A percentile compares a stretch with the other conserved stretches of the same genome.
Conservation (phyloP, 2,113 vertebrate genomes). For the Pangasianodon gigas region DNA sequence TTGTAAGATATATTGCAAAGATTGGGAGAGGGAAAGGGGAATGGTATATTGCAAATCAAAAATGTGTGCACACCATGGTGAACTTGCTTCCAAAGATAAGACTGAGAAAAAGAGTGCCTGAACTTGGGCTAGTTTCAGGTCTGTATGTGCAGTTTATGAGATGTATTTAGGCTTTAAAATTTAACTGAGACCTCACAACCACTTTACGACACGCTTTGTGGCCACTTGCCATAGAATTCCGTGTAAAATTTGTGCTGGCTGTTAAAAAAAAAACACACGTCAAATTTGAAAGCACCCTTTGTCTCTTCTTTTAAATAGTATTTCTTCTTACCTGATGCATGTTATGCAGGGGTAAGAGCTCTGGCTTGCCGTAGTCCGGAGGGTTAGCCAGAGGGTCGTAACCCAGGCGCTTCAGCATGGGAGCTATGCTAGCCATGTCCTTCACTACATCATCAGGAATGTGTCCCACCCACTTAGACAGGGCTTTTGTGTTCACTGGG, state of each 20-base stretch:
- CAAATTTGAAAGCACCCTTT: not conserved
- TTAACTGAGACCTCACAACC: not conserved
- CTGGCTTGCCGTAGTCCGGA: constrained; percentile 79
- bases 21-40: no score
- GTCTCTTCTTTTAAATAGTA: not conserved
- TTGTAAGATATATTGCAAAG: no score
- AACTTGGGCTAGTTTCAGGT: not conserved
- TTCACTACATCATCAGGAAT: constrained; percentile 87
- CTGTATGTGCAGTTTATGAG: not conserved
- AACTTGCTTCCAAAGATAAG: not conserved
- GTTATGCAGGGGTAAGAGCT: constrained; percentile 11
- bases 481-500: constrained; percentile 89
- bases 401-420: constrained; percentile 91
- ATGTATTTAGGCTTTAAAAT: not conserved
- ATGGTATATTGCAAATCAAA: not conserved
- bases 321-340: constrained; percentile 12
- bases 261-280: not conserved
- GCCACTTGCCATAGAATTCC: not conserved
- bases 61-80: not conserved
- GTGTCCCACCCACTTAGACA: constrained; percentile 91
- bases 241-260: not conserved
- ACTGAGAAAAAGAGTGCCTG: not conserved
- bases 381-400: constrained; percentile 92
- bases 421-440: constrained; percentile 92
- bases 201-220: not conserved